phyloP scores from a whole-genome alignment of 2,113 vertebrate species.

The Galemys pyrenaicus region DNA sequence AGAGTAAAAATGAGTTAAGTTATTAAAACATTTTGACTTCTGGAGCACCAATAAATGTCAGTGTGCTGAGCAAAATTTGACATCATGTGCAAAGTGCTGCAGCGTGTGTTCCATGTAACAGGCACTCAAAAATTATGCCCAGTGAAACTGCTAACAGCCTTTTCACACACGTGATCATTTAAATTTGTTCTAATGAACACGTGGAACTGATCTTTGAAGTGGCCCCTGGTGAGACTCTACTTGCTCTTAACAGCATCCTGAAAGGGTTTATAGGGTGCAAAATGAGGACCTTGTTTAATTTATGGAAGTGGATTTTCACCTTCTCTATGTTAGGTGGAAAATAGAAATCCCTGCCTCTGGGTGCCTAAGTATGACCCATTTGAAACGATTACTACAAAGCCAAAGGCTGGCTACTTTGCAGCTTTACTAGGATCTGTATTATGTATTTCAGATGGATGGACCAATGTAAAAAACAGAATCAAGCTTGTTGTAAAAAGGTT shows the following conservation, averaged over 20 bases:
- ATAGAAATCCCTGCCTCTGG: not conserved
- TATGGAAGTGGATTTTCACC: slow-evolving; percentile 75
- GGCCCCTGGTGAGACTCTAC: slow-evolving; percentile 57
- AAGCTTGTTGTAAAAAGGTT: not conserved
- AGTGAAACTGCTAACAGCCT: slow-evolving; percentile 55
- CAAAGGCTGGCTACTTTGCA: slow-evolving; percentile 5
- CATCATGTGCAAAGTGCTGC: not conserved
- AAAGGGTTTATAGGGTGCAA: slow-evolving; percentile 73
- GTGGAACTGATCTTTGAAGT: slow-evolving; percentile 69
- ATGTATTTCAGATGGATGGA: slow-evolving; percentile 21
- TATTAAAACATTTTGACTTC: slow-evolving; percentile 29
- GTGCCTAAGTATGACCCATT: slow-evolving; percentile 1
- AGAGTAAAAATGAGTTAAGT: slow-evolving; percentile 17
- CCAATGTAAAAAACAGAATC: not conserved
- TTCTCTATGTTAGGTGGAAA: slow-evolving; percentile 52
- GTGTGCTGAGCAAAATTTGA: slow-evolving; percentile 14
- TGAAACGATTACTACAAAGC: slow-evolving; percentile 18
- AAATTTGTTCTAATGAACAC: slow-evolving; percentile 59
- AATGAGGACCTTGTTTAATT: slow-evolving; percentile 68
- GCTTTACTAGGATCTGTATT: not conserved
- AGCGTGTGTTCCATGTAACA: not conserved
- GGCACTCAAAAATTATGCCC: slow-evolving; percentile 41
- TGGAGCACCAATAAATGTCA: slow-evolving; percentile 24
- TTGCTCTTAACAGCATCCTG: slow-evolving; percentile 71
- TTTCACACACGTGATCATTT: not conserved